A percentile compares a stretch with the other conserved stretches of the same genome.
phyloP scores from a whole-genome alignment of 2,113 vertebrate genomes.

The Sisor rabdophorus region DNA sequence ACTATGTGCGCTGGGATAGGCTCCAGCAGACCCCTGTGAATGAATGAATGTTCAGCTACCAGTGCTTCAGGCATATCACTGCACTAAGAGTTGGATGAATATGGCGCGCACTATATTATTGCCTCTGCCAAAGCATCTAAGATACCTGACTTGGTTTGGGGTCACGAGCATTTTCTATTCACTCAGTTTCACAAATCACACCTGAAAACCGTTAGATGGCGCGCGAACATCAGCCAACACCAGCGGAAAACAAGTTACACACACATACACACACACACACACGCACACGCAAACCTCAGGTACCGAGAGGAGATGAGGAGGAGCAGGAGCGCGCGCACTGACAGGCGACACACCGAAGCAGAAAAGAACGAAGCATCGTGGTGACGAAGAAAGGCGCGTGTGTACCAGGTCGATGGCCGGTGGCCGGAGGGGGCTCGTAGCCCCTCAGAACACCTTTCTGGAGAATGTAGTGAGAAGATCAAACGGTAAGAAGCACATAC shows the following conservation, averaged over 20 bases:
- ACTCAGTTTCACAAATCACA: neutral
- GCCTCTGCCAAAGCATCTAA: too few relatives aligned
- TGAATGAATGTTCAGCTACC: too few relatives aligned
- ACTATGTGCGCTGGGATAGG: too few relatives aligned
- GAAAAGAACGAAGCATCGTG: neutral
- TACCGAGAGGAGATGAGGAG: neutral
- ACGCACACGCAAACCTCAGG: neutral
- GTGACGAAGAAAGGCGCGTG: neutral
- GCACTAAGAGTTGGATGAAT: too few relatives aligned
- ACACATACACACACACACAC: neutral
- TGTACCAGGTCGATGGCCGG: constrained; percentile 78
- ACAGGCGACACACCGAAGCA: neutral
- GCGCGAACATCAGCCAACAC: neutral
- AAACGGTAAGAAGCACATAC: constrained; percentile 82
- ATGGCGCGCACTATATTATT: too few relatives aligned
- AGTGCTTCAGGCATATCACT: too few relatives aligned
- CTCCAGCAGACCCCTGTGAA: too few relatives aligned
- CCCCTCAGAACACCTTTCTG: constrained; percentile 93
- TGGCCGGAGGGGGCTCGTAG: constrained; percentile 90
- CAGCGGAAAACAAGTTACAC: too few relatives aligned
- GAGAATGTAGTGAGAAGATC: constrained; percentile 93
- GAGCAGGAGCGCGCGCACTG: neutral
- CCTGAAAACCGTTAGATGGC: neutral
- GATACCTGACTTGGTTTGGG: too few relatives aligned
- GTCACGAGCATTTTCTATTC: too few relatives aligned